Conservation (phyloP, 1,140 invertebrate genomes). For the Batillaria attramentaria region DNA sequence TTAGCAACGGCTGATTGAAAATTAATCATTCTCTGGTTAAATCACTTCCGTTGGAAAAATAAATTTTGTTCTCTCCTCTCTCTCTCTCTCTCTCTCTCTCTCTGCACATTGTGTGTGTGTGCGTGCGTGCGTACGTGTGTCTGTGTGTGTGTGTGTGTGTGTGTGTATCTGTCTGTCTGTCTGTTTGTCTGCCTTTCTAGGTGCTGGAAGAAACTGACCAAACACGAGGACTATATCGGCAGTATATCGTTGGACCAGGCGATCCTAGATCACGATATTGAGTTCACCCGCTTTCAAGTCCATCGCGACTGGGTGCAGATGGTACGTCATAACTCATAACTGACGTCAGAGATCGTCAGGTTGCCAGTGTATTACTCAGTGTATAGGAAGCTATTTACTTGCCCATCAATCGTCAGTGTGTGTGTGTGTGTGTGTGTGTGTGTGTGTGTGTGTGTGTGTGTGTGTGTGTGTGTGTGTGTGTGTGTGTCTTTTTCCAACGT, state of each 20-base stretch:
- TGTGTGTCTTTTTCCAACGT: too few relatives aligned
- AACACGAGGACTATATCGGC: conserved; percentile 16
- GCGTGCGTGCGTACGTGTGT: not conserved
- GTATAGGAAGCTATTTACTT: not conserved
- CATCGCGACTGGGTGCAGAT: conserved; percentile 23
- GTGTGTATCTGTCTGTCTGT: conserved; percentile 15
- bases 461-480: not conserved
- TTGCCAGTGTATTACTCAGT: too few relatives aligned
- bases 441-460: conserved; percentile 13
- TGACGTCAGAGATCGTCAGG: too few relatives aligned
- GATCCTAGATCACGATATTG: not conserved
- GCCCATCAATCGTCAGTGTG: not conserved
- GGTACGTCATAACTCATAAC: not conserved
- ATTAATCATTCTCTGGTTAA: too few relatives aligned
- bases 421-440: conserved; percentile 17
- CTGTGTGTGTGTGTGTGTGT: conserved; percentile 3
- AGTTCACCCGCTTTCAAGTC: conserved; percentile 21
- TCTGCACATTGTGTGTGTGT: conserved; percentile 9
- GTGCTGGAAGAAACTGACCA: conserved; percentile 10
- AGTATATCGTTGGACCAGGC: conserved; percentile 10
- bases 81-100: too few relatives aligned
- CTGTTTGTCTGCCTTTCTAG: not conserved
- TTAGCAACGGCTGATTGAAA: too few relatives aligned
- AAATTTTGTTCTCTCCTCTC: too few relatives aligned
- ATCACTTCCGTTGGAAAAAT: too few relatives aligned